Evolutionary conservation across 2,888 invertebrate genomes (phyloP), one percentile per base, ranked within the genome.

Genomic region (Drosophila planitibia): DNA sequence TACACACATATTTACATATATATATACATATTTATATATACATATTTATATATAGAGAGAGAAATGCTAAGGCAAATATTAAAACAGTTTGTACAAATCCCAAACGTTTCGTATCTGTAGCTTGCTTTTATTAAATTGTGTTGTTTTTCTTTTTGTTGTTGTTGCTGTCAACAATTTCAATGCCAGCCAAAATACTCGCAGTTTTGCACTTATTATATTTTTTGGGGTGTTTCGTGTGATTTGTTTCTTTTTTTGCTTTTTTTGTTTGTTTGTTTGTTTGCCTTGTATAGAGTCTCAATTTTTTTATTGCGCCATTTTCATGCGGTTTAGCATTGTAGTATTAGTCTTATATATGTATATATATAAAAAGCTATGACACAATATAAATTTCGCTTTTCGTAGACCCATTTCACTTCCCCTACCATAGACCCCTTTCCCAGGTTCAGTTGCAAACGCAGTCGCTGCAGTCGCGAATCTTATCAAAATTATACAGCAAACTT

Each of bases 381-480:
- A 83, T 88, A 70, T 60, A 82, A 83, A 25, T 67, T 71, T 79
- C 74, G 58, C 80, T 82, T 79, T 82, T 73, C 25, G 53, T 12
- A 2, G n/a, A n/a, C 49, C 49, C 41, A 30, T 33, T 2, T 39
- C 25, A 22, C 14, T 14, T 7, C 3, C 41, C n/a, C 54, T 16
- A 9, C 16, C 19, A 4, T 22, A 14, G 7, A 22, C 7, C 33
- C 32, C 28, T 28, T 28, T 44, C 57, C 53, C 39, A 6, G 52
- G 41, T 52, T 54, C 69, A 62, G 64, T 58, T 79, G 83, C 73
- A 84, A 75, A 82, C 76, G 84, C 86, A 83, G 82, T 73, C 44
- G 75, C 87, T 80, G 81, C 76, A 76, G 70, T 66, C 73, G 12
- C 16, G 62, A 84, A 80, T 83, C 87, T 87, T 87, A 87, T 87